Conservation (phyloP, 64 coral and sea anemone genomes). For the Anthopleura sola region DNA sequence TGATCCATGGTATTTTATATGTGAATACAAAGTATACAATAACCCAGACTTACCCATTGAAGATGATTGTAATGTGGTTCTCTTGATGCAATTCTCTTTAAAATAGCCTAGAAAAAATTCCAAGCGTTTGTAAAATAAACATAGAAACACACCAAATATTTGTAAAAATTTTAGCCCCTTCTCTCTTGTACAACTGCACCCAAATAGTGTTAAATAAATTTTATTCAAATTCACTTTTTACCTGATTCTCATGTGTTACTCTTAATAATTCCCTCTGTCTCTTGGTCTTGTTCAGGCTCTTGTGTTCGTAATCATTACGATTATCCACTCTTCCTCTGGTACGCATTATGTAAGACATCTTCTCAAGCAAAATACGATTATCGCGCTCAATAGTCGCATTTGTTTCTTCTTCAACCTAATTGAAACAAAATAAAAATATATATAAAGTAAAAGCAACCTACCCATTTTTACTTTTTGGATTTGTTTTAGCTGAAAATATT, state of each 20-base stretch:
- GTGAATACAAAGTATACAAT: no score
- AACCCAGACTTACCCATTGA: slow-evolving; percentile 76
- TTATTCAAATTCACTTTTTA: slow-evolving; percentile 7
- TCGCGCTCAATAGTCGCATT: slow-evolving; percentile 88
- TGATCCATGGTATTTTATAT: no score
- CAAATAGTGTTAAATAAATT: neutral
- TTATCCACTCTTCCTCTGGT: slow-evolving; percentile 87
- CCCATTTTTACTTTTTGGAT: neutral
- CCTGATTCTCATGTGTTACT: slow-evolving; percentile 96
- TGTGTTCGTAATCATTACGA: slow-evolving; percentile 82
- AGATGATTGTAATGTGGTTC: slow-evolving; percentile 97
- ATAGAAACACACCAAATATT: no score
- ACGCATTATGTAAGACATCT: slow-evolving; percentile 95
- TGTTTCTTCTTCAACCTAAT: slow-evolving; percentile 81
- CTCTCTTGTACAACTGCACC: no score
- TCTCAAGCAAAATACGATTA: slow-evolving; percentile 88
- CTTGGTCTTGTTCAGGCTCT: slow-evolving; percentile 97
- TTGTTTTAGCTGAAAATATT: neutral
- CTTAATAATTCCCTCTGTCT: slow-evolving; percentile 83
- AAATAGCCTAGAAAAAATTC: slow-evolving; percentile 73
- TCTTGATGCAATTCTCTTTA: slow-evolving; percentile 87
- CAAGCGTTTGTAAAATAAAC: neutral
- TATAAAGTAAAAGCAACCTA: neutral
- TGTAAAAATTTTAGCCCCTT: no score
- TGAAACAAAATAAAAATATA: neutral